Conservation (phyloP, 2,113 vertebrate genomes). For the Acrocephalus kingi region DNA sequence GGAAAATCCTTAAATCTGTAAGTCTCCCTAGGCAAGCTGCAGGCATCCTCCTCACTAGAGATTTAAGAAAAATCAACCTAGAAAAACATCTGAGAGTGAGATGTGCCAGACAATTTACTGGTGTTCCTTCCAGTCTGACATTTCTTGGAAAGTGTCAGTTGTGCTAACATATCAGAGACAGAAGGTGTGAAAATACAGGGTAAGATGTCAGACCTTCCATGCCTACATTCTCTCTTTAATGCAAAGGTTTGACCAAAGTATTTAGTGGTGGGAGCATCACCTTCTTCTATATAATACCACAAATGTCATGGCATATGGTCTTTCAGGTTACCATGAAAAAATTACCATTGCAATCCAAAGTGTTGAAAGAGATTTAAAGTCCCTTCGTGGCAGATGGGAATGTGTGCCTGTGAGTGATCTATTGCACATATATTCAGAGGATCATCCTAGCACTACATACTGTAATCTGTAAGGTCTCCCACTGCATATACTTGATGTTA, state of each 20-base stretch:
- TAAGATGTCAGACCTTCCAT: neutral
- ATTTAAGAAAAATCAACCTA: neutral
- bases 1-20: neutral
- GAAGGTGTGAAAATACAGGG: neutral
- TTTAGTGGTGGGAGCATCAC: neutral
- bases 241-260: neutral
- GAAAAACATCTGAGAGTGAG: neutral
- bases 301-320: fast-evolving
- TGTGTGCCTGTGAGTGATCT: neutral
- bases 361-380: neutral
- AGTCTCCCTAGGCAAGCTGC: neutral
- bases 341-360: neutral
- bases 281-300: neutral
- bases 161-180: neutral
- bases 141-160: neutral
- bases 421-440: neutral
- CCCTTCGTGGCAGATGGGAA: neutral
- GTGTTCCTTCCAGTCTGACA: neutral
- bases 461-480: neutral
- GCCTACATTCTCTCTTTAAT: neutral
- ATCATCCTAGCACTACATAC: neutral
- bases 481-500: neutral
- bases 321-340: neutral
- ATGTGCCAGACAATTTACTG: neutral
- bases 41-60: neutral